Percentiles rank a stretch among this genome's conserved stretches.
phyloP scores from a whole-genome alignment of 2,797 vertebrate genomes.

The Platalea minor region DNA sequence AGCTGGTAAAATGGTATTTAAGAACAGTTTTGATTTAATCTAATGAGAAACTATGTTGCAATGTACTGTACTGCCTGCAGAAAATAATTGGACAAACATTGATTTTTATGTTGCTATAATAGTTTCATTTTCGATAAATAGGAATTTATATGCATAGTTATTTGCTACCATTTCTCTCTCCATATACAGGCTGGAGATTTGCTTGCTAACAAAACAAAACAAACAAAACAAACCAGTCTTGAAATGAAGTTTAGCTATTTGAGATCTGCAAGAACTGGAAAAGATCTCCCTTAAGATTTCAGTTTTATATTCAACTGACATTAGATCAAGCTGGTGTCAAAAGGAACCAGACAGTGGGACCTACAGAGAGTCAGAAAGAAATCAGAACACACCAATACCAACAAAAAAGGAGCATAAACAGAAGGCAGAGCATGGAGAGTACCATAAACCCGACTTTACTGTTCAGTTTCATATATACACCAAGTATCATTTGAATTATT shows the following conservation, averaged over 20 bases:
- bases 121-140: constrained; percentile 76
- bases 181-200: constrained; percentile 12
- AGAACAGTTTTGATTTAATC: constrained; percentile 78
- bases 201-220: background rate
- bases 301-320: background rate
- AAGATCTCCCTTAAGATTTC: background rate
- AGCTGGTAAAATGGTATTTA: constrained; percentile 82
- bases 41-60: constrained; percentile 75
- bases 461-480: background rate
- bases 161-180: constrained; percentile 57
- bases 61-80: constrained; percentile 64
- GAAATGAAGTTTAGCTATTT: background rate
- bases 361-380: background rate
- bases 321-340: background rate
- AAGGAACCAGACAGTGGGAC: background rate
- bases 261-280: background rate
- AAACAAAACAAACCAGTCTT: background rate
- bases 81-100: constrained; percentile 81
- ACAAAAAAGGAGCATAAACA: background rate
- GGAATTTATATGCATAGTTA: constrained; percentile 75
- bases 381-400: background rate
- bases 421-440: background rate
- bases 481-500: background rate
- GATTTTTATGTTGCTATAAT: constrained; percentile 80
- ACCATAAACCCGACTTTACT: background rate